Base-by-base conservation (phyloP, 2,888 invertebrate genomes). In the Linhomoeus sp. region DNA sequence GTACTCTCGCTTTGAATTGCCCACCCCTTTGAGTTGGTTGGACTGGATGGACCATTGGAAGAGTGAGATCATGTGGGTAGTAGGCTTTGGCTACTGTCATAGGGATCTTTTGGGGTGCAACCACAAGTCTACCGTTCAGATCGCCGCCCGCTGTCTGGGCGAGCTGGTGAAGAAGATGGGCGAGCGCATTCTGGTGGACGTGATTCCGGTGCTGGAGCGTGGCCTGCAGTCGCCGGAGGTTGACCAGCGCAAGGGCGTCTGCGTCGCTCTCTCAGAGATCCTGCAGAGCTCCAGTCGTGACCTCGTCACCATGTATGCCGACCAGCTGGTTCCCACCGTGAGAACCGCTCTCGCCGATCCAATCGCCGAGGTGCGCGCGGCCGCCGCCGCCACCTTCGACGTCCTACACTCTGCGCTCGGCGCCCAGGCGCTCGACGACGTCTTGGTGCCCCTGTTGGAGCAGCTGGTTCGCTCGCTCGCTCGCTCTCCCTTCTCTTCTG, bases 181-280 rank as follows among this genome's bases (percentile, higher is more conserved):
- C 9, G 97, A 97, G 70, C 76, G 94, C 49, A 90, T 97, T 23
- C 70, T 97, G 52, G 92, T 90, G 0, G 92, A 94, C 72, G 92
- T 97, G 50, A 87, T 99, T 63, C 97, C 94, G 0, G 92, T 97
- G 62, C 71, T 97, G 54, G 92, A 94, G 69, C 75, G 78, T 53
- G 94, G 94, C 1, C 72, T 97, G 53, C 80, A 81, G 58, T 88
- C 88, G 1, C 80, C 83, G 42, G 79, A 83, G 55, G 73, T 87
- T 0, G 92, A 94, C 70, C 88, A 94, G 71, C 74, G 97, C 19
- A 90, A 94, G 70, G 97, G 97, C 54, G 94, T 97, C 12, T 94
- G 97, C 67, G 88, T 94, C 64, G 97, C 61, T 0, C 75, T 97
- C 33, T 84, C 87, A 1, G 94, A 97, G 74, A 97, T 97, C 61